Evolutionary conservation across 2,797 vertebrate species (phyloP).

Genomic region (Trichosurus vulpecula): DNA sequence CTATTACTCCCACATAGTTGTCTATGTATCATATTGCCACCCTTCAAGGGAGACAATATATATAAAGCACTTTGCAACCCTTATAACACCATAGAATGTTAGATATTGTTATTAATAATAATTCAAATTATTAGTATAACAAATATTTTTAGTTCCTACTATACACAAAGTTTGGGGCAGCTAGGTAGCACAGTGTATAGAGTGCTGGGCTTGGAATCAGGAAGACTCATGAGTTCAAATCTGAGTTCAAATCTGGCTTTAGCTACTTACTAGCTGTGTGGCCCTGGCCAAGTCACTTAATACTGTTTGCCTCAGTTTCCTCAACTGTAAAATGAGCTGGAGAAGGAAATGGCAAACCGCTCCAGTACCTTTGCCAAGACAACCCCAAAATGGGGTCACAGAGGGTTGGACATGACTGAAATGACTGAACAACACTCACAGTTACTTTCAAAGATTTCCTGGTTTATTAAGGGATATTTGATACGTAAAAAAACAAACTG

Average conservation of each 20-base stretch:
- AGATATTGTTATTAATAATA: not conserved
- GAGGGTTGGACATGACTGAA: not conserved
- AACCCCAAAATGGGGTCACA: not conserved
- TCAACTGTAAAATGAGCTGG: not conserved
- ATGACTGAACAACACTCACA: not conserved
- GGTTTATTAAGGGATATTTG: not conserved
- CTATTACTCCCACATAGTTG: not conserved
- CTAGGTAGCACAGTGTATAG: not conserved
- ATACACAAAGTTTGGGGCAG: not conserved
- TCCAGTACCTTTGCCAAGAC: not conserved
- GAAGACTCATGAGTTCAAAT: not conserved
- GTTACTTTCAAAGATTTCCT: not conserved
- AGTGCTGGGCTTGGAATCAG: not conserved
- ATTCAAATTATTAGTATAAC: not conserved
- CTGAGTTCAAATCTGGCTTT: not conserved
- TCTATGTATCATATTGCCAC: not conserved
- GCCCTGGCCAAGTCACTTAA: not conserved
- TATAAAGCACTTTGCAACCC: not conserved
- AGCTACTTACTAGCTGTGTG: not conserved
- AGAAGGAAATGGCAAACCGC: not conserved
- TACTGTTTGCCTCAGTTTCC: not conserved
- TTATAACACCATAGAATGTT: not conserved
- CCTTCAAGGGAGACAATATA: not conserved
- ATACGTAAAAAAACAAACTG: not conserved
- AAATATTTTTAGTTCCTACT: not conserved